Percentiles rank a stretch among this genome's conserved stretches.
Conservation (phyloP, 2,797 vertebrate species). For the Neoniphon sammara region DNA sequence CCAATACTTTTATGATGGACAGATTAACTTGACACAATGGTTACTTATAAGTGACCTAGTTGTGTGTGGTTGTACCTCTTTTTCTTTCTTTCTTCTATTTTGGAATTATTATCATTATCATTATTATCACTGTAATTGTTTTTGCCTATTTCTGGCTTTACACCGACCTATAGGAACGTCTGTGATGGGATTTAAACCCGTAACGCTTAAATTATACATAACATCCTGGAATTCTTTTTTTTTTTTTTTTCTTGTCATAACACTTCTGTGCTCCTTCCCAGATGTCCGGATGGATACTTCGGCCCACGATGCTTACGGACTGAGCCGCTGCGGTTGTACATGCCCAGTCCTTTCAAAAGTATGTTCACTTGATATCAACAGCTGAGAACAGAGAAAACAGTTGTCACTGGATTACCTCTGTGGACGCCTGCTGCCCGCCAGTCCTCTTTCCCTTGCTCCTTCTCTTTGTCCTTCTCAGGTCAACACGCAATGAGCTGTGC, state of each 20-base stretch:
- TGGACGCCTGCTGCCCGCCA: constrained; percentile 71
- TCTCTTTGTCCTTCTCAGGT: constrained; percentile 76
- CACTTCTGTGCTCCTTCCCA: constrained; percentile 90
- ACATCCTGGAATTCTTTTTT: constrained; percentile 58
- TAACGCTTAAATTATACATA: constrained; percentile 45
- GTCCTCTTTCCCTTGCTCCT: constrained; percentile 64
- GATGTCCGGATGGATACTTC: constrained; percentile 97
- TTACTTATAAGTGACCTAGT: constrained; percentile 1
- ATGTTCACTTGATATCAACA: constrained; percentile 90
- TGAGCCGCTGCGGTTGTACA: constrained; percentile 94
- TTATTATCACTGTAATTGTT: too few species aligned
- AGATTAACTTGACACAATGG: neutral
- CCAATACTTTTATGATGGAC: constrained; percentile 1
- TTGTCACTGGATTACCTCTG: constrained; percentile 81
- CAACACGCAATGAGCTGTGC: constrained; percentile 75
- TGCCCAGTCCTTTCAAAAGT: constrained; percentile 98
- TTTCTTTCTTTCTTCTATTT: neutral
- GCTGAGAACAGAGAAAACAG: constrained; percentile 80
- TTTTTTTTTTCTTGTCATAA: constrained; percentile 88
- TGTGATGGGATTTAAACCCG: constrained; percentile 23
- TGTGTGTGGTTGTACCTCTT: constrained; percentile 5
- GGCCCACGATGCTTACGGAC: constrained; percentile 97
- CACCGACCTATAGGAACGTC: constrained; percentile 24
- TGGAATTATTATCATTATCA: too few species aligned
- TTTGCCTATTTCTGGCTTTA: neutral